Evolutionary conservation across 2,888 invertebrate species (phyloP).

Genomic region (Adineta ricciae): DNA sequence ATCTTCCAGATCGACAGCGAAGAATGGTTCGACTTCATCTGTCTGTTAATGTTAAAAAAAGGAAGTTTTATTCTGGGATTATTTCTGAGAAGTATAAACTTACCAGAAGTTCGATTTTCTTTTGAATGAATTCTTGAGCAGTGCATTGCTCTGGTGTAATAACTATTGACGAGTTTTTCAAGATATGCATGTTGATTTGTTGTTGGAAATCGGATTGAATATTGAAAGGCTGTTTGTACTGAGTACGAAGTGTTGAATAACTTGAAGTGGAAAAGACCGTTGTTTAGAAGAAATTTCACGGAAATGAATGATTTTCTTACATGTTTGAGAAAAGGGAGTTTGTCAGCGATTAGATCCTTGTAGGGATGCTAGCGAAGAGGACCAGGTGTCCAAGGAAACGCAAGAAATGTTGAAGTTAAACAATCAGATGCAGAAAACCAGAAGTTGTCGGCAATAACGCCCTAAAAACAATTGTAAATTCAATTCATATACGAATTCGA

Average conservation of each 20-base stretch:
- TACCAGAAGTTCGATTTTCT: neutral
- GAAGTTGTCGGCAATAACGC: neutral
- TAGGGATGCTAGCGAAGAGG: neutral
- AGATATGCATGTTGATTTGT: neutral
- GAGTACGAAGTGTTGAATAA: neutral
- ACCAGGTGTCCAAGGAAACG: neutral
- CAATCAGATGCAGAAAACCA: neutral
- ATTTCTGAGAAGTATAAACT: neutral
- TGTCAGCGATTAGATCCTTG: neutral
- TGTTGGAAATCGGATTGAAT: neutral
- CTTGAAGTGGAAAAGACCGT: neutral
- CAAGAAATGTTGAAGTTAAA: neutral
- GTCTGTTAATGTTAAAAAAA: neutral
- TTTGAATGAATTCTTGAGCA: conserved; percentile 1
- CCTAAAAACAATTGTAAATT: neutral
- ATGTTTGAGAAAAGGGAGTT: neutral
- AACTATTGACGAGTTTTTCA: neutral
- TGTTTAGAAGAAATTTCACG: too few species aligned
- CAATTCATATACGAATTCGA: neutral
- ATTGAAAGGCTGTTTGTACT: neutral
- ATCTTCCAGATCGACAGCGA: conserved; percentile 33
- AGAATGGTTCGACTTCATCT: conserved; percentile 31
- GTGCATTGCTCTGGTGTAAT: neutral
- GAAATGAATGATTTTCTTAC: neutral
- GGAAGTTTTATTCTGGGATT: neutral